Base-by-base conservation (phyloP, 2,888 invertebrate genomes). In the Drosophila subquinaria region DNA sequence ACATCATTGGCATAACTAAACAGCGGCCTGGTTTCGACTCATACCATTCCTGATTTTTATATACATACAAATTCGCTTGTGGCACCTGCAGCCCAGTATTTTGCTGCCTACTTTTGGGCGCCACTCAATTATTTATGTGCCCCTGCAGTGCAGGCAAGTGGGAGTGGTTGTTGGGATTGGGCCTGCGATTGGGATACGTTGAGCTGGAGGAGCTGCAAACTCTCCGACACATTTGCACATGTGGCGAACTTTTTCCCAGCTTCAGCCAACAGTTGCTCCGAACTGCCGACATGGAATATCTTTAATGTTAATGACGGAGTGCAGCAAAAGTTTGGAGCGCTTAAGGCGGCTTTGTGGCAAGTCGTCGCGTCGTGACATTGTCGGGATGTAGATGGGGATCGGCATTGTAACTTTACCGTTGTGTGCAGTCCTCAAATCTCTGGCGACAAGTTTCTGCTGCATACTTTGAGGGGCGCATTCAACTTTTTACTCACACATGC, bases 221-320 rank as follows among this genome's bases (percentile, higher is more conserved):
- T 40, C 33, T 45, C 59, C 38, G 27, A 45, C 66, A 60, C 51
- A 61, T 64, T 59, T 69, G 67, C 73, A 69, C 67, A 67, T 70
- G 61, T 74, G 48, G 50, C 42, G 30, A 64, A 79, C 63, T 63
- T 65, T 73, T 73, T 56, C n/a, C 15, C 36, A 42, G 43, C 9
- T 17, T 20, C 42, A 48, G 51, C n/a, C 11, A 33, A 45, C 20
- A 17, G 27, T 35, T 59, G 27, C 47, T 35, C 23, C 45, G 35
- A 57, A 53, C 61, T 53, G 61, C 35, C 61, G 82, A 68, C 82
- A 82, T 57, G 78, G 75, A 82, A 81, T 82, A 69, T 82, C 88
- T 88, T 85, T 88, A 85, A 85, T 88, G 86, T 82, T 85, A 85
- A 85, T 88, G 86, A 81, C 85, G 73, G 57, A 79, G 63, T 74